Percentiles rank a stretch among this genome's conserved stretches.
Conservation (phyloP, 2,888 invertebrate species). For the Ophion ellenae region DNA sequence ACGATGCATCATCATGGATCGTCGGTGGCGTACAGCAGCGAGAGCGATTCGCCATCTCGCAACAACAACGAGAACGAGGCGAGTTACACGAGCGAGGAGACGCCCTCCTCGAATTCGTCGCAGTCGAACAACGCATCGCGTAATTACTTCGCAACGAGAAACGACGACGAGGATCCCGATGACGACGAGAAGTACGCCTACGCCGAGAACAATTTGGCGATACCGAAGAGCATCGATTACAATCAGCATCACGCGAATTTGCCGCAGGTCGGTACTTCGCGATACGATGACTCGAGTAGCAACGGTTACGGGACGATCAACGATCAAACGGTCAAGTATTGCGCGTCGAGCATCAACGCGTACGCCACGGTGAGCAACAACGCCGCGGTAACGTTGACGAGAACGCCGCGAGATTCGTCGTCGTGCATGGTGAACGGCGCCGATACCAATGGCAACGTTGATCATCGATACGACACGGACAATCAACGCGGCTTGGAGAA, state of each 20-base stretch:
- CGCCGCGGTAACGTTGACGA: constrained; percentile 1
- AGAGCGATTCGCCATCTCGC: constrained; percentile 14
- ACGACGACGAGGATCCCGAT: constrained; percentile 23
- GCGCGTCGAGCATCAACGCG: constrained; percentile 17
- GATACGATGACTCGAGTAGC: constrained; percentile 49
- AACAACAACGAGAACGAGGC: constrained; percentile 45
- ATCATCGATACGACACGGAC: constrained; percentile 74
- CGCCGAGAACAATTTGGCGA: constrained; percentile 30
- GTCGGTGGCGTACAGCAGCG: constrained; percentile 70
- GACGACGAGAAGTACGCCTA: constrained; percentile 34
- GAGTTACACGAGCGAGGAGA: constrained; percentile 51
- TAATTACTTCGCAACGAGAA: constrained; percentile 48
- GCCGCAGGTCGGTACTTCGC: constrained; percentile 36
- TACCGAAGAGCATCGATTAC: constrained; percentile 47
- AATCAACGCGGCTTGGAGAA: constrained; percentile 71
- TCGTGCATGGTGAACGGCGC: constrained; percentile 51
- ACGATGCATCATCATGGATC: constrained; percentile 63
- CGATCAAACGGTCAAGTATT: constrained; percentile 52
- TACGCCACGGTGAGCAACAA: constrained; percentile 23
- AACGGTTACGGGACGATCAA: constrained; percentile 35
- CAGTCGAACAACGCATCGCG: constrained; percentile 27
- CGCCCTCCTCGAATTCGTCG: constrained; percentile 65
- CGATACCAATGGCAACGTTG: constrained; percentile 78
- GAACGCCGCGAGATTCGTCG: constrained; percentile 33
- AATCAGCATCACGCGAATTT: constrained; percentile 17